A percentile compares a stretch with the other conserved stretches of the same genome.
Conservation (phyloP, 2,113 vertebrate species). For the Nanorana parkeri region DNA sequence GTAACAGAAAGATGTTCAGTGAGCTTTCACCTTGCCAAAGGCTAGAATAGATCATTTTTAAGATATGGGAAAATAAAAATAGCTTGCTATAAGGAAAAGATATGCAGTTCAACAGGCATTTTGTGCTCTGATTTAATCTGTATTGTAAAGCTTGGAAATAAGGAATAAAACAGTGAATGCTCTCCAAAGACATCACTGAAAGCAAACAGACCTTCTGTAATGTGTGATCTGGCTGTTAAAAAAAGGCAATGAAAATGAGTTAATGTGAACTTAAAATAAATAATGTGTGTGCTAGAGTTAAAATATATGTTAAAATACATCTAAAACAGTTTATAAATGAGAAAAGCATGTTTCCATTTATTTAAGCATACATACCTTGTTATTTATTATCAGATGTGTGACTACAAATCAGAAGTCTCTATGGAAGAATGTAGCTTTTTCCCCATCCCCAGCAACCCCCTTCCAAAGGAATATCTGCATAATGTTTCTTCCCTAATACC, state of each 20-base stretch:
- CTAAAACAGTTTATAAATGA: no score
- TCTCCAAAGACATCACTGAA: conserved; percentile 3
- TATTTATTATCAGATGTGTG: no score
- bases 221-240: neutral
- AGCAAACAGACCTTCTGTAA: neutral
- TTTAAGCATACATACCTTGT: no score
- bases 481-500: no score
- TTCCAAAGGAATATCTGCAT: no score
- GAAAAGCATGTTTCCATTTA: no score
- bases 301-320: no score
- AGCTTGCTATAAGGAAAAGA: conserved; percentile 30
- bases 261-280: neutral
- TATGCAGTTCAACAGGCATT: conserved; percentile 20
- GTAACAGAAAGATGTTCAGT: conserved; percentile 37
- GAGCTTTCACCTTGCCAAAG: conserved; percentile 49
- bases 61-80: conserved; percentile 51
- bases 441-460: no score
- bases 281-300: neutral
- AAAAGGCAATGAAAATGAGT: neutral
- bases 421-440: no score
- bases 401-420: no score
- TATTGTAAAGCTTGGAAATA: neutral
- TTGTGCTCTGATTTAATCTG: conserved; percentile 21
- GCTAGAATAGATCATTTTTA: conserved; percentile 51
- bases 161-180: neutral